These are phyloP conservation scores for Steinernema hermaphroditum DNA, from an alignment of 2,888 invertebrate species.

Conservation along the genomic window DNA sequence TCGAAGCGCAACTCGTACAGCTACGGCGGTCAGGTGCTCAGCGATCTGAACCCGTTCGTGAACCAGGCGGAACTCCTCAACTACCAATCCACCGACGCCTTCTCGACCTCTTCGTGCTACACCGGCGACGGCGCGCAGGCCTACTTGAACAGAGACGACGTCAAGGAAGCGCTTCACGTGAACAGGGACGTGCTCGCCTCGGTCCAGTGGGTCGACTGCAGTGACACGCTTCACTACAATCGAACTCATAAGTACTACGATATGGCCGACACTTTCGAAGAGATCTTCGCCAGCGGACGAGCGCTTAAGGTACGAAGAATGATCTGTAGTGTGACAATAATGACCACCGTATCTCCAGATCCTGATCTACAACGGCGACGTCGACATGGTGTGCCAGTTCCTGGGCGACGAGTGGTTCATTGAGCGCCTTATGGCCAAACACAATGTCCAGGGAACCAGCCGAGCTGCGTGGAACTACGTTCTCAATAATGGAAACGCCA, in stretches of 20 bases:
- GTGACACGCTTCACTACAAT: not conserved
- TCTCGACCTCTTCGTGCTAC: constrained; percentile 48
- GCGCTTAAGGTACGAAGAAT: not conserved
- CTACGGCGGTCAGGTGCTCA: constrained; percentile 30
- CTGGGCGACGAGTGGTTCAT: constrained; percentile 63
- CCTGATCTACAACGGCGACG: constrained; percentile 61
- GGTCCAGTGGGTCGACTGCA: constrained; percentile 20
- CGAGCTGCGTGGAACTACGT: constrained; percentile 53
- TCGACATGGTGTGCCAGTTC: constrained; percentile 61
- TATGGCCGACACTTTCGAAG: constrained; percentile 1
- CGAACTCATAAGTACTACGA: constrained; percentile 15
- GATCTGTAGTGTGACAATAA: no score
- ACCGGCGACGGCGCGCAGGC: constrained; percentile 39
- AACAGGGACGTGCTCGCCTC: constrained; percentile 38
- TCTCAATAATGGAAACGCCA: constrained; percentile 29
- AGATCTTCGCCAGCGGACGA: constrained; percentile 12
- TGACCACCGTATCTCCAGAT: no score
- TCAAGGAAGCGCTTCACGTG: not conserved
- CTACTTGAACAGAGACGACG: constrained; percentile 54
- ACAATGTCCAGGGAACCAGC: not conserved
- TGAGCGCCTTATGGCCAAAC: constrained; percentile 37
- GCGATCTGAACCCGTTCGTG: constrained; percentile 38
- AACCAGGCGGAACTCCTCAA: constrained; percentile 41
- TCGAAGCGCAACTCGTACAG: constrained; percentile 19
- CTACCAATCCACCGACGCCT: constrained; percentile 50